phyloP scores from a whole-genome alignment of 2,113 vertebrate species.

The Corythornis madagascariensis region DNA sequence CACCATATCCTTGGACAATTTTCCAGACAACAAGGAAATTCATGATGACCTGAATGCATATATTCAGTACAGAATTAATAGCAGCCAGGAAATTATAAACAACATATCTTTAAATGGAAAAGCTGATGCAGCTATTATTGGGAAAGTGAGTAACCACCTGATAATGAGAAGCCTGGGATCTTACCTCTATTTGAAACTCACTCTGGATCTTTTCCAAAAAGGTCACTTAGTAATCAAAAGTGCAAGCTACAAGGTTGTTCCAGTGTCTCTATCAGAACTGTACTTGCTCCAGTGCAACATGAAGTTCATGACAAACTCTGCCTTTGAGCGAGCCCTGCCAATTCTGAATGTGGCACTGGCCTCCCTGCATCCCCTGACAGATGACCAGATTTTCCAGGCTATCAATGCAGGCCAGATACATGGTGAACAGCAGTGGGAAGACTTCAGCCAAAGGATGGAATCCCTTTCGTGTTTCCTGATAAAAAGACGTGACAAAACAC shows the following conservation, averaged over 20 bases:
- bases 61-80: constrained; percentile 89
- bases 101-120: constrained; percentile 96
- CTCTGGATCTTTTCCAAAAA: constrained; percentile 93
- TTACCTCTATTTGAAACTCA: constrained; percentile 96
- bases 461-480: constrained; percentile 91
- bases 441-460: constrained; percentile 96
- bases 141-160: constrained; percentile 94
- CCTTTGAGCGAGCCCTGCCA: constrained; percentile 91
- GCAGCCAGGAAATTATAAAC: constrained; percentile 91
- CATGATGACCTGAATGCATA: constrained; percentile 90
- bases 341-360: constrained; percentile 92
- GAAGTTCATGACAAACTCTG: constrained; percentile 94
- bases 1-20: constrained; percentile 89
- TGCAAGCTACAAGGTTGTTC: constrained; percentile 97
- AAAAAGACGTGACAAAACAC: constrained; percentile 92
- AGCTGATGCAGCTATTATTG: constrained; percentile 85
- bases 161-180: constrained; percentile 93
- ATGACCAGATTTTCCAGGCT: constrained; percentile 96
- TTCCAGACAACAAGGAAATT: constrained; percentile 88
- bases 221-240: constrained; percentile 98
- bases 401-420: constrained; percentile 85
- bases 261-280: constrained; percentile 93
- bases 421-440: constrained; percentile 90
- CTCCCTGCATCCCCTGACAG: constrained; percentile 95
- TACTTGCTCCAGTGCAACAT: constrained; percentile 99